These are phyloP conservation scores for Leptopterna dolabrata DNA, from an alignment of 2,888 invertebrate genomes.

Conservation along the genomic window DNA sequence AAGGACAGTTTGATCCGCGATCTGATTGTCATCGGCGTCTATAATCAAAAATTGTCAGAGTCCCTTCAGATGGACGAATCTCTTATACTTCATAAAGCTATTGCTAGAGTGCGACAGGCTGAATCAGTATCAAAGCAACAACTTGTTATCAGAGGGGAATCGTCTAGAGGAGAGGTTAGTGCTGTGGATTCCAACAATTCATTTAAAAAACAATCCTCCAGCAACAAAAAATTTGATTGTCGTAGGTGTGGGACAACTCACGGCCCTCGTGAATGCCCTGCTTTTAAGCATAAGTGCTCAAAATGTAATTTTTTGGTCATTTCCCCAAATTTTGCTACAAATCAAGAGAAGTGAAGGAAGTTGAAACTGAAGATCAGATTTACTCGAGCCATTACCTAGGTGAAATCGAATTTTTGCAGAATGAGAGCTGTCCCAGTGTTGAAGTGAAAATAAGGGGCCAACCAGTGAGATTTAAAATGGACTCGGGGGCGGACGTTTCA, in stretches of 20 bases:
- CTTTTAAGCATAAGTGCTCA: neutral
- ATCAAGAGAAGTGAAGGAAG: neutral
- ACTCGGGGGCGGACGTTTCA: neutral
- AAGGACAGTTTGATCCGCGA: neutral
- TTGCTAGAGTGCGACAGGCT: neutral
- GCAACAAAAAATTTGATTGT: neutral
- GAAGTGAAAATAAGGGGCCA: neutral
- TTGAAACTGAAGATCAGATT: neutral
- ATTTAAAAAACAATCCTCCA: neutral
- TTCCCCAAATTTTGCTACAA: neutral
- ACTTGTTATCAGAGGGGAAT: neutral
- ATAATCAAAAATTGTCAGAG: neutral
- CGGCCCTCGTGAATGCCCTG: neutral
- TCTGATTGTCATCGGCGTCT: slow-evolving; percentile 4
- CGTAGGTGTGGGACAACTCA: neutral
- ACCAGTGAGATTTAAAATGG: neutral
- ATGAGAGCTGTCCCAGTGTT: no score
- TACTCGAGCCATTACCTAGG: neutral
- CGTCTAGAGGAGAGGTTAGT: no score
- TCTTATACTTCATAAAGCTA: neutral
- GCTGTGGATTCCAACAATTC: neutral
- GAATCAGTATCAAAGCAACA: neutral
- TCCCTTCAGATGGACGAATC: slow-evolving; percentile 12
- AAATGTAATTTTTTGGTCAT: neutral
- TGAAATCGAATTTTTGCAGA: neutral